phyloP scores from a whole-genome alignment of 2,888 invertebrate genomes.

The Aquatica leii region DNA sequence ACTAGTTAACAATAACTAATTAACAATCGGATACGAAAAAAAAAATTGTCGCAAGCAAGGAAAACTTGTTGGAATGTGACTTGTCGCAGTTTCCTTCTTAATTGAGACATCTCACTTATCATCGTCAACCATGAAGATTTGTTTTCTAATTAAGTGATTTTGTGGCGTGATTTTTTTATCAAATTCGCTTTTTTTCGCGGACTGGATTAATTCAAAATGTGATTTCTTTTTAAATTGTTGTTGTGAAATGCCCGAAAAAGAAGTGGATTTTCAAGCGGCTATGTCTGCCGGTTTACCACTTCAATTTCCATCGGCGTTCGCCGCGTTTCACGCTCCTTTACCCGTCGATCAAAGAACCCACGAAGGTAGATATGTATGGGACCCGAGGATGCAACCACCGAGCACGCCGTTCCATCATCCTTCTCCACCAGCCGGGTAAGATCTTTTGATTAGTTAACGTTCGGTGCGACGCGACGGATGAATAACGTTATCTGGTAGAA shows the following conservation, averaged over 20 bases:
- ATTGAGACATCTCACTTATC: conserved; percentile 40
- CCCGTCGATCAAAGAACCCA: conserved; percentile 68
- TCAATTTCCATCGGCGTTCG: conserved; percentile 60
- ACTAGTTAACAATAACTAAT: not conserved
- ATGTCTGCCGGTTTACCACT: conserved; percentile 60
- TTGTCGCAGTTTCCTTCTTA: conserved; percentile 34
- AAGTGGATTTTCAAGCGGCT: conserved; percentile 58
- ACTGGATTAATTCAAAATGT: not conserved
- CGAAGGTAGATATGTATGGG: conserved; percentile 60
- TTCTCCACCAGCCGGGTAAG: conserved; percentile 55
- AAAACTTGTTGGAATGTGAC: conserved; percentile 25
- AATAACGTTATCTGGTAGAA: too few relatives aligned
- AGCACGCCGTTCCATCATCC: conserved; percentile 51
- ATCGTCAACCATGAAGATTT: conserved; percentile 3
- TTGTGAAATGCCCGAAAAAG: conserved; percentile 59
- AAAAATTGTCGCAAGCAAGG: conserved; percentile 13
- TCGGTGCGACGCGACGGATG: too few relatives aligned
- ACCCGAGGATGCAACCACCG: conserved; percentile 58
- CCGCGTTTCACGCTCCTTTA: conserved; percentile 68
- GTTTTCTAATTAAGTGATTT: not conserved
- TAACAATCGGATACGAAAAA: not conserved
- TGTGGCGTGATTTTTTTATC: conserved; percentile 5
- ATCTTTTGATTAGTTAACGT: not conserved
- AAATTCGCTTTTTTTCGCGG: too few relatives aligned
- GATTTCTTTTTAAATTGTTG: conserved; percentile 11